These are phyloP conservation scores for Carassius carassius DNA, from an alignment of 2,113 vertebrate species.

Conservation along the genomic window DNA sequence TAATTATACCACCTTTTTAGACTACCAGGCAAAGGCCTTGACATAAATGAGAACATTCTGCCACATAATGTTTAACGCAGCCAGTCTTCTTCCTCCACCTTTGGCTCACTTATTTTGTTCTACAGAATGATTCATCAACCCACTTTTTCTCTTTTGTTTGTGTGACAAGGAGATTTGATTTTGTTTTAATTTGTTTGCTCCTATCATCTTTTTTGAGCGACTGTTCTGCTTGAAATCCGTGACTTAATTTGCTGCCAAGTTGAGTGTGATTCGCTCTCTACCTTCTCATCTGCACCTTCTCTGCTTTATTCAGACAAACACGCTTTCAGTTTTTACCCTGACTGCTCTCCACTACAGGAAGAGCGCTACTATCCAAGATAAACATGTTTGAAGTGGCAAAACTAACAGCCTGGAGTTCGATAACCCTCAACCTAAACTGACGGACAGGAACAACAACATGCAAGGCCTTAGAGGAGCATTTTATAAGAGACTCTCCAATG, in stretches of 20 bases:
- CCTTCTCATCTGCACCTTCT: slow-evolving; percentile 7
- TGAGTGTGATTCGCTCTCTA: slow-evolving; percentile 16
- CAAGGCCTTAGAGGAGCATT: not conserved
- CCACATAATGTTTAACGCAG: slow-evolving; percentile 25
- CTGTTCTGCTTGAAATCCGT: slow-evolving; percentile 14
- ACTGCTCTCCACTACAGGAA: not conserved
- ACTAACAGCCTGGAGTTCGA: slow-evolving; percentile 8
- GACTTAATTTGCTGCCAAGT: slow-evolving; percentile 18
- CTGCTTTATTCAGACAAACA: slow-evolving; percentile 14
- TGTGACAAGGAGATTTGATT: slow-evolving; percentile 42
- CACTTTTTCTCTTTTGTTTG: slow-evolving; percentile 35
- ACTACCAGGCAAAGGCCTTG: slow-evolving; percentile 15
- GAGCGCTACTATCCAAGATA: slow-evolving; percentile 12
- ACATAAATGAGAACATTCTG: slow-evolving; percentile 26
- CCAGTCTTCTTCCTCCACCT: slow-evolving; percentile 30
- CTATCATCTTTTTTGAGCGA: slow-evolving; percentile 16
- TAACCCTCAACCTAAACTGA: not conserved
- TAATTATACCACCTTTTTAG: slow-evolving; percentile 58
- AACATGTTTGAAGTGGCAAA: slow-evolving; percentile 12
- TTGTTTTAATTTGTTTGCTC: slow-evolving; percentile 31
- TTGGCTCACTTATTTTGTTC: slow-evolving; percentile 16
- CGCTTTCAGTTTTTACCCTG: slow-evolving; percentile 3
- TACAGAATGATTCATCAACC: not conserved
- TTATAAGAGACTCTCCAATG: not conserved
- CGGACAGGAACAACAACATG: not conserved